These are phyloP conservation scores for Climacteris rufus DNA, from an alignment of 2,113 vertebrate species.

Conservation along the genomic window DNA sequence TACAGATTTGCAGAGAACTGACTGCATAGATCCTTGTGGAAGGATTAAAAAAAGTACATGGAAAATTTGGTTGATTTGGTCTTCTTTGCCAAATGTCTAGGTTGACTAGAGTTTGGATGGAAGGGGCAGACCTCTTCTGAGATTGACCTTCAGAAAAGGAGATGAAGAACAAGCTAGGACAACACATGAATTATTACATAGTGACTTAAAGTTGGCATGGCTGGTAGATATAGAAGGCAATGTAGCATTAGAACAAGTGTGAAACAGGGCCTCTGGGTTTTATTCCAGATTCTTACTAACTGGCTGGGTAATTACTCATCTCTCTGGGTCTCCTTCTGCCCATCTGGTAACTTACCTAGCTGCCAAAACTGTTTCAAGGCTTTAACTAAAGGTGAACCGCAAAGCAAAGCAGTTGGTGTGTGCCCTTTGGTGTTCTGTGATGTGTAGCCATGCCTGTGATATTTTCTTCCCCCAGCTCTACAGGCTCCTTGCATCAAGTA, in stretches of 20 bases:
- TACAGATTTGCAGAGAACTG: background rate
- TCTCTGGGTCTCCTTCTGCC: constrained; percentile 57
- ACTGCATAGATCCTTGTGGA: background rate
- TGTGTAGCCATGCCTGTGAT: background rate
- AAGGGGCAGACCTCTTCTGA: background rate
- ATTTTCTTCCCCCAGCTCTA: background rate
- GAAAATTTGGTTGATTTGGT: background rate
- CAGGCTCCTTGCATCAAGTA: background rate
- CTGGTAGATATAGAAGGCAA: background rate
- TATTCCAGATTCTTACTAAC: constrained; percentile 56
- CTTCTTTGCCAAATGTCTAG: background rate
- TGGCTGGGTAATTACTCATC: constrained; percentile 64
- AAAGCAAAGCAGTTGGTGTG: constrained; percentile 12
- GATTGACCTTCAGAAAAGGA: constrained; percentile 26
- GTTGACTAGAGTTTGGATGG: background rate
- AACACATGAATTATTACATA: constrained; percentile 17
- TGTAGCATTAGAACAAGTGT: constrained; percentile 36
- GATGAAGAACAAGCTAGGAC: background rate
- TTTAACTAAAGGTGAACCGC: constrained; percentile 57
- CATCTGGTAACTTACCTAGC: constrained; percentile 45
- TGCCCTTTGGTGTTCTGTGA: constrained; percentile 42
- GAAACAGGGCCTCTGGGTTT: constrained; percentile 48
- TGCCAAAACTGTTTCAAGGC: constrained; percentile 49
- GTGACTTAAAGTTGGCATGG: constrained; percentile 46
- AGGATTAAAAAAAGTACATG: background rate